Evolutionary conservation across 2,888 invertebrate genomes (phyloP).

Genomic region (Melanostoma mellinum): DNA sequence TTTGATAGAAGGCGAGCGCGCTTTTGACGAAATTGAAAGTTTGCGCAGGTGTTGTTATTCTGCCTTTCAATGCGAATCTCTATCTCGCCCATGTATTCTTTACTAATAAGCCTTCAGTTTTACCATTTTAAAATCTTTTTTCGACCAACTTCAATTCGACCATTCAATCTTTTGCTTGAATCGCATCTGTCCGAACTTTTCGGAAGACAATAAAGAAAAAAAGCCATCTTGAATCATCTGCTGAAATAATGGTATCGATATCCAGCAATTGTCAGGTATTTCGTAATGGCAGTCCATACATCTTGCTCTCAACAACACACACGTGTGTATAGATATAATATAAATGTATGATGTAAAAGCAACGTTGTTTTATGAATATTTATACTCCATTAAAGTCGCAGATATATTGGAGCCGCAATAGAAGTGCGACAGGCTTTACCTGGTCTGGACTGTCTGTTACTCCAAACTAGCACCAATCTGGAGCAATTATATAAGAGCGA

Average conservation of each 20-base stretch:
- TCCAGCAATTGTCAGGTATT: conserved; percentile 42
- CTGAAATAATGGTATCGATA: conserved; percentile 24
- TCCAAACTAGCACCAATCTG: conserved; percentile 61
- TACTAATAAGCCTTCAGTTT: too few relatives aligned
- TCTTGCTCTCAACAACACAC: conserved; percentile 19
- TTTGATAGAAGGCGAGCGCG: conserved; percentile 47
- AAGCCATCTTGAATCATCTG: conserved; percentile 8
- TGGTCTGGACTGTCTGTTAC: conserved; percentile 6
- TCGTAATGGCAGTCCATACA: conserved; percentile 48
- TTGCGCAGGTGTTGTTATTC: conserved; percentile 55
- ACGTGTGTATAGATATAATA: not conserved
- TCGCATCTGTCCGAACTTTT: too few relatives aligned
- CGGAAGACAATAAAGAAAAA: too few relatives aligned
- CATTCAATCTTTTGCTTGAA: too few relatives aligned
- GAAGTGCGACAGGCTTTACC: conserved; percentile 66
- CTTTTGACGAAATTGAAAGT: conserved; percentile 56
- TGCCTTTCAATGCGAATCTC: conserved; percentile 40
- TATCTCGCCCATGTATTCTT: too few relatives aligned
- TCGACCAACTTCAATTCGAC: too few relatives aligned
- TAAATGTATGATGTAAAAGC: conserved; percentile 6
- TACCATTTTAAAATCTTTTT: too few relatives aligned
- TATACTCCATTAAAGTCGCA: conserved; percentile 64
- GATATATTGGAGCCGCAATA: conserved; percentile 46
- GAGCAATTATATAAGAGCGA: conserved; percentile 72
- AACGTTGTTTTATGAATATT: conserved; percentile 65